A percentile compares a stretch with the other conserved stretches of the same genome.
phyloP scores from a whole-genome alignment of 2,113 vertebrate genomes.

The Ictalurus punctatus region DNA sequence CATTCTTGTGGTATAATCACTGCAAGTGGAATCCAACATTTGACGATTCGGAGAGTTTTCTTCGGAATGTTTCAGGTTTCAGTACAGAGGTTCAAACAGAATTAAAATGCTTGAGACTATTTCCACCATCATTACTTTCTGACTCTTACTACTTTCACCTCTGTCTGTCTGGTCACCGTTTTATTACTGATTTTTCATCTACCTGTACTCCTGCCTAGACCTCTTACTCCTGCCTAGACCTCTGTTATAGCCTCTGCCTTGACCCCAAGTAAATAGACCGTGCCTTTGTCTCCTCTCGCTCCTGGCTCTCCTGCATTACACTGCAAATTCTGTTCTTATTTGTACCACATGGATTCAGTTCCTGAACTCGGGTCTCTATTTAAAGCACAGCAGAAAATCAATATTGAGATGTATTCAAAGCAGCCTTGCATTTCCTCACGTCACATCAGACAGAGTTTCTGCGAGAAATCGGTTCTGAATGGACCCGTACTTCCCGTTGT shows the following conservation, averaged over 20 bases:
- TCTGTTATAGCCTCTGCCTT: background rate
- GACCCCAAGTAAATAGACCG: background rate
- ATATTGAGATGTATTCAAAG: background rate
- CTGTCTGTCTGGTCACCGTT: background rate
- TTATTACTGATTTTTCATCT: background rate
- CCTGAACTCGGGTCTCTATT: background rate
- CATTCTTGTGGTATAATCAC: background rate
- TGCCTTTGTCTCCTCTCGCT: background rate
- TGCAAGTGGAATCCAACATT: background rate
- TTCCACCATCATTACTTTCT: background rate
- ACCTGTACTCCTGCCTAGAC: background rate
- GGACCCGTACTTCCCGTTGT: slow-evolving; percentile 51
- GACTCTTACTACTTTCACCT: background rate
- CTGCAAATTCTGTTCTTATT: background rate
- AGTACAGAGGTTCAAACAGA: background rate
- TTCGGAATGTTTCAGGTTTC: background rate
- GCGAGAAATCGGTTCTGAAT: background rate
- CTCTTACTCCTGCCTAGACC: too few relatives aligned
- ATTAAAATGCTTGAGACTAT: background rate
- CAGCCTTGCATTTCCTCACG: background rate
- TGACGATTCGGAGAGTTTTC: background rate
- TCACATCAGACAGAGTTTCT: background rate
- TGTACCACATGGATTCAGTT: background rate
- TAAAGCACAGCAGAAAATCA: background rate
- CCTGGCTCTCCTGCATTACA: background rate